A percentile compares a stretch with the other conserved stretches of the same genome.
These are phyloP conservation scores for Catamblyrhynchus diadema DNA, from an alignment of 2,797 vertebrate species.

Conservation along the genomic window DNA sequence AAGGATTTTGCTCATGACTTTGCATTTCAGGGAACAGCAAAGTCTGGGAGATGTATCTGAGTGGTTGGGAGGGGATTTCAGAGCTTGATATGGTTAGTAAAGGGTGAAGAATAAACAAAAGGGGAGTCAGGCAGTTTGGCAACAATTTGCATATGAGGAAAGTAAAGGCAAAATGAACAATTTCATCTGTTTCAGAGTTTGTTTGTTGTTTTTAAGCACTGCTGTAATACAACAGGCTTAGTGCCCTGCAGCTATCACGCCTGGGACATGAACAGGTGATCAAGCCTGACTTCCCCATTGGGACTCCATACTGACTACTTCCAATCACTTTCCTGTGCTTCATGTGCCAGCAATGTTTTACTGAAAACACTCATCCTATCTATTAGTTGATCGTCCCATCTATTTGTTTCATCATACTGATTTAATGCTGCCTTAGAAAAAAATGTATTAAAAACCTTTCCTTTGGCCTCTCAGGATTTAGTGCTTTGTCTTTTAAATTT, in stretches of 20 bases:
- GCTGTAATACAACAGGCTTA: background rate
- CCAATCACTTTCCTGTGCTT: background rate
- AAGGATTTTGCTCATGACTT: background rate
- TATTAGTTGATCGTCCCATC: background rate
- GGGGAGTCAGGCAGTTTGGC: background rate
- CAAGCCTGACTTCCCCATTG: background rate
- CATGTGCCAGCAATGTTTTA: background rate
- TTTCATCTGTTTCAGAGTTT: accelerated
- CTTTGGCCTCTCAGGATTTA: background rate
- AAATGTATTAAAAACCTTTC: background rate
- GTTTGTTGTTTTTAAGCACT: background rate
- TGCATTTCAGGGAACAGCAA: background rate
- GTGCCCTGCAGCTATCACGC: background rate
- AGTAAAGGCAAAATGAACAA: background rate
- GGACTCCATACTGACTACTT: background rate
- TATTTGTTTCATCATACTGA: background rate
- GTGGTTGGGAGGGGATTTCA: background rate
- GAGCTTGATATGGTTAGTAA: background rate
- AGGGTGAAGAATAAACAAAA: background rate
- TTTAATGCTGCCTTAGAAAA: background rate
- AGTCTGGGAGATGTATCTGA: background rate
- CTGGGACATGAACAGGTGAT: background rate
- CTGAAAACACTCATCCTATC: background rate
- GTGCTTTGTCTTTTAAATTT: background rate
- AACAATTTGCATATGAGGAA: background rate